Evolutionary conservation across 2,888 invertebrate species (phyloP).

Genomic region (Cheilosia variabilis): DNA sequence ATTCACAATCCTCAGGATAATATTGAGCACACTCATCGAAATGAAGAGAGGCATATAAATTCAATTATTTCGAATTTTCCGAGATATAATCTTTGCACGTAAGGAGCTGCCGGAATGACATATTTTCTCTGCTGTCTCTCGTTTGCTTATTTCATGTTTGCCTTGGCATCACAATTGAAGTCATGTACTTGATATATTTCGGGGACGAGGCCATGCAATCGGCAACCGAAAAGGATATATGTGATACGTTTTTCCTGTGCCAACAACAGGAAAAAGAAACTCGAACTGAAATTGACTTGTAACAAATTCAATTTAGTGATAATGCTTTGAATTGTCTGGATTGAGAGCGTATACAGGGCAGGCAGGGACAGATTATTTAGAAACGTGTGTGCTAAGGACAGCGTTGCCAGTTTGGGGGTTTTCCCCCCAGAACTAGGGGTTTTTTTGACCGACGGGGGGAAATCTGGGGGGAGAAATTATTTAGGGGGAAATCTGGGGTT

Average conservation of each 20-base stretch:
- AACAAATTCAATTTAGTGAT: slow-evolving; percentile 69
- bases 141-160: slow-evolving; percentile 62
- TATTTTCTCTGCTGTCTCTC: too few species aligned
- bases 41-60: slow-evolving; percentile 24
- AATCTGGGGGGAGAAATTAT: too few species aligned
- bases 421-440: too few species aligned
- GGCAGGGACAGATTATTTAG: background rate
- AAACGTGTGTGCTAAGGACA: background rate
- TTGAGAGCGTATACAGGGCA: background rate
- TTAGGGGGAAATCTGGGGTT: too few species aligned
- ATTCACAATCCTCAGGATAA: slow-evolving; percentile 51
- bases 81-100: slow-evolving; percentile 37
- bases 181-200: slow-evolving; percentile 40
- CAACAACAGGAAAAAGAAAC: slow-evolving; percentile 4
- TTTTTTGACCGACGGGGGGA: too few species aligned
- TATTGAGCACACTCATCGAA: slow-evolving; percentile 47
- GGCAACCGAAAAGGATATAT: slow-evolving; percentile 22
- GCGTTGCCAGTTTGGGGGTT: too few species aligned
- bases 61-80: slow-evolving; percentile 61
- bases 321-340: slow-evolving; percentile 59
- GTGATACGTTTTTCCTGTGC: slow-evolving; percentile 24
- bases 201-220: background rate
- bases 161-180: slow-evolving; percentile 63
- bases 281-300: slow-evolving; percentile 70
- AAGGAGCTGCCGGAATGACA: slow-evolving; percentile 6